Evolutionary conservation across 2,888 invertebrate genomes (phyloP), one percentile per base, ranked within the genome.

Genomic region (Galeopsomyia nigrocyanea): DNA sequence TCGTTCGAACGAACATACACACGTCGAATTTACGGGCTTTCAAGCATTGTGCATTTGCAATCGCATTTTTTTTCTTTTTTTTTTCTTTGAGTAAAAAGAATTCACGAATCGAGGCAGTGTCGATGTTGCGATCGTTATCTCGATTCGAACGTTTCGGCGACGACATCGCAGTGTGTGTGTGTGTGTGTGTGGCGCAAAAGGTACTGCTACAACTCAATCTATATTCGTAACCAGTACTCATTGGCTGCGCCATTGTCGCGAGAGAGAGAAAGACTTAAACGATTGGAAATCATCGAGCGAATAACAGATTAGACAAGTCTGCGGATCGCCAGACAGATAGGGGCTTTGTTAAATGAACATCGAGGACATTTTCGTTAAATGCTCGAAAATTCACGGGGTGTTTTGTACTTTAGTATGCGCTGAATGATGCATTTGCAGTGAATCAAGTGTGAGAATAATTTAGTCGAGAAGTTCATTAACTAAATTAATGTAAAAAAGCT

Each of bases 111-210:
- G 47, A 26, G 46, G 2, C 21, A 10, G 39, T 10, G 39, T 13
- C 56, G 64, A 62, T 69, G 65, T 73, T 68, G 68, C 68, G 69
- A 73, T 69, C 58, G 14, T 65, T 73, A 73, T 73, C 39, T 39
- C 39, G 39, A 3, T 7, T 39, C 13, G 39, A 39, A 39, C 69
- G 51, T 7, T 46, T 19, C 55, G 22, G 7, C 51, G 19, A 13
- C 39, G 13, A 39, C 39, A 39, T 13, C 39, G 7, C n/a, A n/a
- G n/a, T n/a, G n/a, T n/a, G n/a, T n/a, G n/a, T n/a, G n/a, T n/a
- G n/a, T n/a, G n/a, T n/a, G 7, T 39, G 39, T 39, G 39, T 10
- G 39, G 53, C 58, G 39, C 6, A 39, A 39, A 39, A 39, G 55
- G n/a, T n/a, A n/a, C n/a, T 53, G 17, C 55, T 72, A 72, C 47